Conservation (phyloP, 2,113 vertebrate species). For the Jaculus jaculus region DNA sequence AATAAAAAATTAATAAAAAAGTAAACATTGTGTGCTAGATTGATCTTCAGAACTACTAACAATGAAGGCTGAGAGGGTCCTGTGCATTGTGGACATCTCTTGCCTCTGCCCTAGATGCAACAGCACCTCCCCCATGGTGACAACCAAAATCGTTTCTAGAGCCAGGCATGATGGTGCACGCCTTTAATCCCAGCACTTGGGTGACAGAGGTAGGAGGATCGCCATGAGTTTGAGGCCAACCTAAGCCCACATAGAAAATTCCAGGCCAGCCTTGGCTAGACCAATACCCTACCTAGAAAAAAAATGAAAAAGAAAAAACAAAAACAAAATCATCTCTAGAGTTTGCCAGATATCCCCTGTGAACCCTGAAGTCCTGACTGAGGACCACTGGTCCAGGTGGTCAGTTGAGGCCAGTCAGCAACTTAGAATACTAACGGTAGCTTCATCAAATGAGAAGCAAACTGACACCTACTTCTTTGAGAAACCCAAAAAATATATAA, state of each 20-base stretch:
- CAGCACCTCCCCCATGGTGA: not conserved
- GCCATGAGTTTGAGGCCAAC: no score
- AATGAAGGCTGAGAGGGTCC: no score
- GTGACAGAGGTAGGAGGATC: no score
- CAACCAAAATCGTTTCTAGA: not conserved
- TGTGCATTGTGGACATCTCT: no score
- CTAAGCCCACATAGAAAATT: no score
- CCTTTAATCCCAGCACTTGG: no score
- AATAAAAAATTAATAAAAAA: no score
- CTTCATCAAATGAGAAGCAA: conserved; percentile 29
- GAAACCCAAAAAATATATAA: not conserved
- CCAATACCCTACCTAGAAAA: no score
- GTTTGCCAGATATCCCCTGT: not conserved
- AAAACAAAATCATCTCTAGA: not conserved
- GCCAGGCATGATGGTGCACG: no score
- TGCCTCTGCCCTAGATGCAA: not conserved
- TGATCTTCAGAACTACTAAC: not conserved
- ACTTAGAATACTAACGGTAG: not conserved
- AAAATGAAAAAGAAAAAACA: no score
- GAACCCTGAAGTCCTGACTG: not conserved
- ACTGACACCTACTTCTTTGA: conserved; percentile 46
- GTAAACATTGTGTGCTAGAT: no score
- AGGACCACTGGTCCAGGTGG: not conserved
- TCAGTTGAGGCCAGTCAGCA: not conserved
- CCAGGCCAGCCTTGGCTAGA: no score